Evolutionary conservation across 2,888 invertebrate species (phyloP).

Genomic region (Liposcelis brunnea): DNA sequence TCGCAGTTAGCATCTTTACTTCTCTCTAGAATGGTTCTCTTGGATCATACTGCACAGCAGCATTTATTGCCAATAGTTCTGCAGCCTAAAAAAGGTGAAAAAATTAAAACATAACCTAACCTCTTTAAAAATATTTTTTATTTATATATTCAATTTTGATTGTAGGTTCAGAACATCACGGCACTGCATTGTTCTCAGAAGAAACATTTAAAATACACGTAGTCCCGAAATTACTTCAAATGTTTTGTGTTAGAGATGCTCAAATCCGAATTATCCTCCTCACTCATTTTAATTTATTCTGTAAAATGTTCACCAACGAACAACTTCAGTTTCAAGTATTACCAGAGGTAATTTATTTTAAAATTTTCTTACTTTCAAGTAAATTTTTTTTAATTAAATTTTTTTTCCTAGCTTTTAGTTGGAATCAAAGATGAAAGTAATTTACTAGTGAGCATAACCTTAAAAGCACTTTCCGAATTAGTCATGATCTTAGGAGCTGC

Average conservation of each 20-base stretch:
- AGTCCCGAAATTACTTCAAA: slow-evolving; percentile 56
- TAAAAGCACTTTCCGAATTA: slow-evolving; percentile 64
- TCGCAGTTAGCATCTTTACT: slow-evolving; percentile 59
- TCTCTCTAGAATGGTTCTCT: slow-evolving; percentile 66
- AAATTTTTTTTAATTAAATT: neutral
- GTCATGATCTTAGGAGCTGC: slow-evolving; percentile 71
- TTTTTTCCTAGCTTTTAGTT: slow-evolving; percentile 44
- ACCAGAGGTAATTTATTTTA: slow-evolving; percentile 46
- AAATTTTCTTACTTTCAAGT: neutral
- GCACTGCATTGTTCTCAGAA: slow-evolving; percentile 45
- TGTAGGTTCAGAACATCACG: slow-evolving; percentile 23
- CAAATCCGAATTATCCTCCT: slow-evolving; percentile 65
- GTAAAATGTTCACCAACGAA: slow-evolving; percentile 53
- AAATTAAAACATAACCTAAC: slow-evolving; percentile 17
- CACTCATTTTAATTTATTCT: slow-evolving; percentile 58
- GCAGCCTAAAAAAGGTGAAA: slow-evolving; percentile 47
- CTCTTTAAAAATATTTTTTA: slow-evolving; percentile 3
- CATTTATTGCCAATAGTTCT: slow-evolving; percentile 53
- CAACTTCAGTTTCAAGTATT: slow-evolving; percentile 59
- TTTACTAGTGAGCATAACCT: slow-evolving; percentile 59
- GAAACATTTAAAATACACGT: slow-evolving; percentile 53
- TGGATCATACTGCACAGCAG: slow-evolving; percentile 62
- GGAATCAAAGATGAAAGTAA: slow-evolving; percentile 81
- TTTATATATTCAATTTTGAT: neutral
- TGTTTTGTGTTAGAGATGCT: slow-evolving; percentile 71